These are phyloP conservation scores for Lophius piscatorius DNA, from an alignment of 2,113 vertebrate genomes.

Conservation along the genomic window DNA sequence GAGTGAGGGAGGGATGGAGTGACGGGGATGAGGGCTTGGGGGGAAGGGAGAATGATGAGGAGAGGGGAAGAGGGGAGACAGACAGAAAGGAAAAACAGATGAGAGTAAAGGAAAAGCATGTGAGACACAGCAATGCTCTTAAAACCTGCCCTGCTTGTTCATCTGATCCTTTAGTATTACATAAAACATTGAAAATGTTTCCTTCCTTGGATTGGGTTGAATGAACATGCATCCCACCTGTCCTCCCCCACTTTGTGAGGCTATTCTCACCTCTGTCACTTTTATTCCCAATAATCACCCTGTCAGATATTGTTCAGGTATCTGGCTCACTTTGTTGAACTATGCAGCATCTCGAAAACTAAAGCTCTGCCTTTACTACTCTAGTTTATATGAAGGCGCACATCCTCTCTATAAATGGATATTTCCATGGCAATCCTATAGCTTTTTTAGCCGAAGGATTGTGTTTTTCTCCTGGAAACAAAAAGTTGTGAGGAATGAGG, in stretches of 20 bases:
- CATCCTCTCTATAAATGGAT: slow-evolving; percentile 13
- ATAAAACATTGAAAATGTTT: slow-evolving; percentile 26
- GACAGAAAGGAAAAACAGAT: slow-evolving; percentile 10
- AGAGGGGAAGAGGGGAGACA: slow-evolving; percentile 38
- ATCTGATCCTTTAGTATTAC: slow-evolving; percentile 15
- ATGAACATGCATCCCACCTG: slow-evolving; percentile 67
- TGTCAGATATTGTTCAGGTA: slow-evolving; percentile 43
- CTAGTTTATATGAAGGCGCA: slow-evolving; percentile 15
- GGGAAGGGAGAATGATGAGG: slow-evolving; percentile 54
- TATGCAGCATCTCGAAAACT: slow-evolving; percentile 28
- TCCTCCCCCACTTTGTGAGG: slow-evolving; percentile 47
- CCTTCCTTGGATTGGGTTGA: slow-evolving; percentile 47
- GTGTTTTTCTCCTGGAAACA: slow-evolving; percentile 47
- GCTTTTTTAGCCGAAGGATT: slow-evolving; percentile 16
- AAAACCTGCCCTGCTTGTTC: slow-evolving; percentile 17
- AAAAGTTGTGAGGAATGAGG: slow-evolving; percentile 40
- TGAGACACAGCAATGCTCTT: slow-evolving; percentile 2
- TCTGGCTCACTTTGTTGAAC: slow-evolving; percentile 37
- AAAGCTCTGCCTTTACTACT: slow-evolving; percentile 29
- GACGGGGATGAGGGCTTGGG: slow-evolving; percentile 12
- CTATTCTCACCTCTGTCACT: slow-evolving; percentile 53
- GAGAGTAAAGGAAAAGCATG: slow-evolving; percentile 27
- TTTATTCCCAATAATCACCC: slow-evolving; percentile 38
- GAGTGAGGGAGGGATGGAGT: slow-evolving; percentile 54
- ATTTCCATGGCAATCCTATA: slow-evolving; percentile 33